Conservation (phyloP, 2,888 invertebrate genomes). For the Ceramica pisi region DNA sequence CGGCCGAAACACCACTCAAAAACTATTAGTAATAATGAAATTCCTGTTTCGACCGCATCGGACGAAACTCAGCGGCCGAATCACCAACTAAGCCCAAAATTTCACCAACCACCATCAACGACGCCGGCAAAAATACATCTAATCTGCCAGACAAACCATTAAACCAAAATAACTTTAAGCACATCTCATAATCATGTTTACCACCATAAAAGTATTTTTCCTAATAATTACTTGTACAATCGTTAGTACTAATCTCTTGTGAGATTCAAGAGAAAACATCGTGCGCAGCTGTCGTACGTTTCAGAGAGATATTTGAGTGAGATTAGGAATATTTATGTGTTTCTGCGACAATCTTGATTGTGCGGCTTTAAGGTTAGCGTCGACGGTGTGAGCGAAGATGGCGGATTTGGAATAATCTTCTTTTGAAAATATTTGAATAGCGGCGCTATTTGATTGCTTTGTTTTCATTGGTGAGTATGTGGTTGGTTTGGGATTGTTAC, state of each 20-base stretch:
- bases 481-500: background rate
- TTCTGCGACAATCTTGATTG: conserved; percentile 59
- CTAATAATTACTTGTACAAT: conserved; percentile 58
- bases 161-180: conserved; percentile 24
- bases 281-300: conserved; percentile 59
- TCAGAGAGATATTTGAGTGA: conserved; percentile 64
- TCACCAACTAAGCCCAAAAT: too few relatives aligned
- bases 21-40: too few relatives aligned
- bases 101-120: conserved; percentile 18
- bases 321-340: conserved; percentile 69
- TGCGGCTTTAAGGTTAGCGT: conserved; percentile 52
- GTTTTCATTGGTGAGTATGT: background rate
- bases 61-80: too few relatives aligned
- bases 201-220: conserved; percentile 53
- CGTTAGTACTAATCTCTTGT: conserved; percentile 62
- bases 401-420: conserved; percentile 43
- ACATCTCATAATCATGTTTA: conserved; percentile 14
- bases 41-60: too few relatives aligned
- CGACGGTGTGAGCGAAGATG: conserved; percentile 3
- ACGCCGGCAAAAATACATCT: conserved; percentile 13
- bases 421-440: conserved; percentile 42
- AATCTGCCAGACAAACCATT: background rate
- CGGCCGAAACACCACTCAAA: too few relatives aligned
- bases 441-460: conserved; percentile 31
- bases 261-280: conserved; percentile 63